Conservation (phyloP, 2,113 vertebrate species). For the Xenotilapia flavipinnis region DNA sequence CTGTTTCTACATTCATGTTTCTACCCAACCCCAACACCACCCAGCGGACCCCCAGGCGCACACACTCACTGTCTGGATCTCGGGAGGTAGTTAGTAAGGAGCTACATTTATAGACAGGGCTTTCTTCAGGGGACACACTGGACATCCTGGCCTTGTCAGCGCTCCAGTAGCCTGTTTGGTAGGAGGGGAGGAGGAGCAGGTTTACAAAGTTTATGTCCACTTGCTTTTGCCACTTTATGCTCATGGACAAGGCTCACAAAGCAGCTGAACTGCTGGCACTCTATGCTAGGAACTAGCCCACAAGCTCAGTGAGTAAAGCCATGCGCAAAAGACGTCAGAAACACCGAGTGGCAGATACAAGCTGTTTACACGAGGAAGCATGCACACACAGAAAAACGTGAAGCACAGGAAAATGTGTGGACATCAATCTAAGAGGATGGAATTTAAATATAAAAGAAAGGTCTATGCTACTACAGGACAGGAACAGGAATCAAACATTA, state of each 20-base stretch:
- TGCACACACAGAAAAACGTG: background rate
- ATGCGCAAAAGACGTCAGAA: background rate
- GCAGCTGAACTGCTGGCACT: background rate
- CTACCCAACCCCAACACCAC: background rate
- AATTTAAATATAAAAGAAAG: background rate
- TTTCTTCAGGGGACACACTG: constrained; percentile 84
- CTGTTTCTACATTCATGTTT: background rate
- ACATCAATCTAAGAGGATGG: background rate
- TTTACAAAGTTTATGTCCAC: constrained; percentile 42
- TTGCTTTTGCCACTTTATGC: constrained; percentile 14
- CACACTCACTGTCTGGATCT: constrained; percentile 96
- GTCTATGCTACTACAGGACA: background rate
- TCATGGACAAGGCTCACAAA: constrained; percentile 10
- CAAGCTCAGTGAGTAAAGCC: background rate
- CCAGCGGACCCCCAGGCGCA: constrained; percentile 60
- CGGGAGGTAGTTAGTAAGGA: constrained; percentile 94
- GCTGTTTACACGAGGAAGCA: background rate
- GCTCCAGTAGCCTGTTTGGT: constrained; percentile 97
- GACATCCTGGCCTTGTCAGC: constrained; percentile 90
- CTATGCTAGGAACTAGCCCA: background rate
- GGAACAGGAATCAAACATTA: background rate
- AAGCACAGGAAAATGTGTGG: background rate
- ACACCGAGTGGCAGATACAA: background rate
- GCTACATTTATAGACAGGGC: constrained; percentile 88
- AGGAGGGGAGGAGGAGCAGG: constrained; percentile 61